Conservation (phyloP, 2,888 invertebrate species). For the Pyrochroa serraticornis region DNA sequence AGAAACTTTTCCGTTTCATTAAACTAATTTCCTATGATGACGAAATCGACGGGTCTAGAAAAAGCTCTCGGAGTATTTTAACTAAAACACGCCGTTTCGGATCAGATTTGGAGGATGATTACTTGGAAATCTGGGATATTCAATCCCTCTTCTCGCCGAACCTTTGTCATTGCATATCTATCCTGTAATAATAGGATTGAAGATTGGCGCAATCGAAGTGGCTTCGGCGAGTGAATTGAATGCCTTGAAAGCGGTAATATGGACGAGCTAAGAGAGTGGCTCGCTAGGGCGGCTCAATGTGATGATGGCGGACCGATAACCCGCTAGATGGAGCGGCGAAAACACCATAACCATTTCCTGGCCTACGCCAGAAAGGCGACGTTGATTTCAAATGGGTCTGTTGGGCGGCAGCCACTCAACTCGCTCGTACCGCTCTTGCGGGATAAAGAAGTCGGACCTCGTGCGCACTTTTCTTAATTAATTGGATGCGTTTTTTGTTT, state of each 20-base stretch:
- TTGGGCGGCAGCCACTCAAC: constrained; percentile 9
- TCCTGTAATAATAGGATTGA: constrained; percentile 45
- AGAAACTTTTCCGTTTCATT: background rate
- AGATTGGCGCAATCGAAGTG: constrained; percentile 45
- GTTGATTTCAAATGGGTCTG: constrained; percentile 8
- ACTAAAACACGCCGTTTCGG: constrained; percentile 12
- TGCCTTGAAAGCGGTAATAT: constrained; percentile 42
- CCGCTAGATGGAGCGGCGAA: constrained; percentile 27
- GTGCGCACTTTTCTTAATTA: too few species aligned
- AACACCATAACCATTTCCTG: constrained; percentile 27
- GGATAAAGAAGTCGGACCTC: background rate
- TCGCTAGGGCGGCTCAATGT: constrained; percentile 16
- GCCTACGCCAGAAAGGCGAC: constrained; percentile 5
- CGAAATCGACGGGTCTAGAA: background rate
- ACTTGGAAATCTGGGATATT: constrained; percentile 39
- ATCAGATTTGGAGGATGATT: constrained; percentile 37
- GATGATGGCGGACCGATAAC: constrained; percentile 38
- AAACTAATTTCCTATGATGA: constrained; percentile 6
- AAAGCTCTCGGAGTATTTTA: background rate
- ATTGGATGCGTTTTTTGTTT: too few species aligned
- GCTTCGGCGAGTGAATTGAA: constrained; percentile 46
- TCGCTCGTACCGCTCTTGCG: constrained; percentile 11
- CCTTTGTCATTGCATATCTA: constrained; percentile 45
- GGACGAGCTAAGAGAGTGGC: constrained; percentile 35
- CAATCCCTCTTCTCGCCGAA: constrained; percentile 35